Conservation (phyloP, 2,113 vertebrate species). For the Formicarius rufipectus region DNA sequence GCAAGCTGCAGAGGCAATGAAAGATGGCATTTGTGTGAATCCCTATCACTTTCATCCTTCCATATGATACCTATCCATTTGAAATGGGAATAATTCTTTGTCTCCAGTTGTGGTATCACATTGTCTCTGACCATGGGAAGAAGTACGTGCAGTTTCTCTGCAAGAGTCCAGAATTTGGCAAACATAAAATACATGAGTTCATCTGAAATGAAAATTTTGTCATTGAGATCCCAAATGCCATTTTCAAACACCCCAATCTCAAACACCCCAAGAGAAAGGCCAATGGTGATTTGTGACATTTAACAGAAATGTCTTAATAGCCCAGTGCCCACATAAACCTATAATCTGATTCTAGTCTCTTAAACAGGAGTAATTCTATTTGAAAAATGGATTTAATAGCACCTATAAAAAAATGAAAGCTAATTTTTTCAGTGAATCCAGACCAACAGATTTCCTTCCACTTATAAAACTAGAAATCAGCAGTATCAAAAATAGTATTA, state of each 20-base stretch:
- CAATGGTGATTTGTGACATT: neutral
- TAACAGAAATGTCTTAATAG: neutral
- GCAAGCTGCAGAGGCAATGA: neutral
- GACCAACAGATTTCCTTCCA: neutral
- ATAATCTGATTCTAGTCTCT: neutral
- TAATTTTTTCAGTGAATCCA: neutral
- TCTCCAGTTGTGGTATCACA: neutral
- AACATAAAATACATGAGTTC: neutral
- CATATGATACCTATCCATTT: neutral
- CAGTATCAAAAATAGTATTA: neutral
- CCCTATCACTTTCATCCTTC: neutral
- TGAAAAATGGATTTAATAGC: neutral
- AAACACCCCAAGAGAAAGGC: no score
- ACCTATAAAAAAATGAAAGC: neutral
- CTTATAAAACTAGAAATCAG: neutral
- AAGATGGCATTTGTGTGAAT: neutral
- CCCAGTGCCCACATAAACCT: neutral
- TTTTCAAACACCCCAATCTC: no score
- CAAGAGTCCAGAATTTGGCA: neutral
- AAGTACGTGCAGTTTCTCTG: neutral
- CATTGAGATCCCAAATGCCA: no score
- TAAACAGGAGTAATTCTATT: neutral
- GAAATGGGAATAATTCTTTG: neutral
- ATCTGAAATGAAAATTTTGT: neutral
- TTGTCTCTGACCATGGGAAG: neutral